Evolutionary conservation across 2,113 vertebrate genomes (phyloP), one percentile per base, ranked within the genome.

Genomic region (Mobula hypostoma): DNA sequence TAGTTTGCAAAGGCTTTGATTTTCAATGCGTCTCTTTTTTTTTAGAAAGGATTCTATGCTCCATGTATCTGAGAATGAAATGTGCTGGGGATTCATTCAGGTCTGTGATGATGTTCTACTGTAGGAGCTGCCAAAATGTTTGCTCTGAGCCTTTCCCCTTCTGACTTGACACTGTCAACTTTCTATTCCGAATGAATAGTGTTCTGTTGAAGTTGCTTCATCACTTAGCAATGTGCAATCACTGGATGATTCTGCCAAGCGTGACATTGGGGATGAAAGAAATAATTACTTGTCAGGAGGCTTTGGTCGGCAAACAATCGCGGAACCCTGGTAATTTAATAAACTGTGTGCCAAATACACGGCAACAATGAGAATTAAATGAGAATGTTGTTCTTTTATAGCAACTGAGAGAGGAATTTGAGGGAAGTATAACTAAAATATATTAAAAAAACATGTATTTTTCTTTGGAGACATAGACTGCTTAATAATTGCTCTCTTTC

Each of bases 141-240:
- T 40, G 19, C 7, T 93, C 90, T 72, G 68, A 3, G 68, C 21
- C 63, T 56, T 93, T 93, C 68, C 90, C 36, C 72, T 14, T 29
- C 90, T 93, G 90, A 74, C 90, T 70, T 74, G 70, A 74, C 40
- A 70, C 32, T 93, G 90, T 74, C 90, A 70, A 27, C 48, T 48
- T 72, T 74, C 66, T 48, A 74, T 93, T 74, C 32, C 36, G 72
- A 93, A 63, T 19, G 70, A 93, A 93, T 93, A 74, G 19, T 72
- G 24, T 74, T 93, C 90, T 40, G 40, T 93, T 24, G 68, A 32
- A 24, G 36, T 12, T 93, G 70, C 68, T 93, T 93, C 90, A 93
- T 93, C 90, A 48, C 90, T 93, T 93, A 93, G 90, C 90, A 93
- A 93, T 93, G 90, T 93, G 90, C 90, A 93, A 93, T 93, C 90